A percentile compares a stretch with the other conserved stretches of the same genome.
These are phyloP conservation scores for Drosophila mimica DNA, from an alignment of 2,888 invertebrate genomes.

Conservation along the genomic window DNA sequence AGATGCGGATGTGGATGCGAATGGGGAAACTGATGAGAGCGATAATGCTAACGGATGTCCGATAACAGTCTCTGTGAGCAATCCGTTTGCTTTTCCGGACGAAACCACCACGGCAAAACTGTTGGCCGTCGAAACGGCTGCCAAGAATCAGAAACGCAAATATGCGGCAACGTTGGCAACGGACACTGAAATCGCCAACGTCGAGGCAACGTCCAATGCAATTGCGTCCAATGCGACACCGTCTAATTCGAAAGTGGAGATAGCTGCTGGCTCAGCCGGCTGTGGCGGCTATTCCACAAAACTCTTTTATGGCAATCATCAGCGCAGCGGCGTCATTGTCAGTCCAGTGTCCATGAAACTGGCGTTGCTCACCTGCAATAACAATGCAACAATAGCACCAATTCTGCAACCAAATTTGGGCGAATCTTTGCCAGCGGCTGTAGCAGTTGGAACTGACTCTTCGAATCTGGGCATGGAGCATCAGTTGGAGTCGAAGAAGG, in stretches of 20 bases:
- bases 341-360: constrained; percentile 73
- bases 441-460: constrained; percentile 30
- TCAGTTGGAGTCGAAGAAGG: constrained; percentile 83
- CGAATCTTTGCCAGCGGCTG: constrained; percentile 19
- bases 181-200: constrained; percentile 27
- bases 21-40: constrained; percentile 35
- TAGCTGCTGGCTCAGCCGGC: constrained; percentile 8
- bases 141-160: constrained; percentile 83
- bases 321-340: constrained; percentile 77
- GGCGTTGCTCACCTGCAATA: constrained; percentile 22
- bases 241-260: constrained; percentile 42
- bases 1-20: constrained; percentile 66
- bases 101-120: constrained; percentile 83
- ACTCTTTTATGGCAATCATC: constrained; percentile 79
- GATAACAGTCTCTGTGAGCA: constrained; percentile 25
- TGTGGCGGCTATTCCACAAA: constrained; percentile 73
- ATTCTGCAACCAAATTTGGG: constrained; percentile 12
- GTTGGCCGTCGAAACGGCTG: constrained; percentile 80
- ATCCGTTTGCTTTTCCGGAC: constrained; percentile 82
- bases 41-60: constrained; percentile 51
- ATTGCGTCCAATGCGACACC: constrained; percentile 65
- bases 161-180: constrained; percentile 44
- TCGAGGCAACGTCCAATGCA: constrained; percentile 50
- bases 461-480: constrained; percentile 49
- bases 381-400: constrained; percentile 1